Conservation (phyloP, 2,888 invertebrate genomes). For the Drosophila glabriapex region DNA sequence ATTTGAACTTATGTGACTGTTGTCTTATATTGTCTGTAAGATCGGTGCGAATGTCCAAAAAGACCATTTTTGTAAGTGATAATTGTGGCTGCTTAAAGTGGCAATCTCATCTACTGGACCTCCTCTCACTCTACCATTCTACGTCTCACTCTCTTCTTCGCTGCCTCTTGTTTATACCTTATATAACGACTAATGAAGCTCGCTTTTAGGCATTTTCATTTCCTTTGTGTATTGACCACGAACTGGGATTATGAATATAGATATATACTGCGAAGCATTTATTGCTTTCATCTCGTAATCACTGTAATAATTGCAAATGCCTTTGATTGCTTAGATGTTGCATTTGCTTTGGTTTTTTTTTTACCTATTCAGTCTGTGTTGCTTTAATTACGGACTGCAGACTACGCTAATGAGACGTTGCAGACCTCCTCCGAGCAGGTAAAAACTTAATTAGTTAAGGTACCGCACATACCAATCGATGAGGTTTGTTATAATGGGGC, state of each 20-base stretch:
- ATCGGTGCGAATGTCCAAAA: background rate
- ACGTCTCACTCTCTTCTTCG: background rate
- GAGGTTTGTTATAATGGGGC: conserved; percentile 58
- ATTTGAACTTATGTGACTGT: background rate
- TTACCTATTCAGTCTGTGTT: conserved; percentile 1
- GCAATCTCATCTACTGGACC: background rate
- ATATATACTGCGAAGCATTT: conserved; percentile 19
- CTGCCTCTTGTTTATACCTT: background rate
- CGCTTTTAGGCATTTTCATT: conserved; percentile 29
- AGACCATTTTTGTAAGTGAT: background rate
- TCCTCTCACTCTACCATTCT: background rate
- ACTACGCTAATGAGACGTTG: conserved; percentile 60
- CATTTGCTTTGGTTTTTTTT: conserved; percentile 23
- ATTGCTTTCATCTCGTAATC: conserved; percentile 61
- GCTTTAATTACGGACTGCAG: conserved; percentile 59
- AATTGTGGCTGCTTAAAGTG: background rate
- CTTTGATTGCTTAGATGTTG: conserved; percentile 51
- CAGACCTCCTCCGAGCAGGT: conserved; percentile 23
- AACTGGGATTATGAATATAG: conserved; percentile 2
- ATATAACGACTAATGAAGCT: conserved; percentile 42
- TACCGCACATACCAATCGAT: conserved; percentile 49
- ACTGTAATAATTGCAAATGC: conserved; percentile 65
- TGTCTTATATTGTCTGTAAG: background rate
- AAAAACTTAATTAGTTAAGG: conserved; percentile 65
- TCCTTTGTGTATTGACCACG: conserved; percentile 45